A percentile compares a stretch with the other conserved stretches of the same genome.
These are phyloP conservation scores for Notoglanidium macrostoma DNA, from an alignment of 2,797 vertebrate genomes.

Conservation along the genomic window DNA sequence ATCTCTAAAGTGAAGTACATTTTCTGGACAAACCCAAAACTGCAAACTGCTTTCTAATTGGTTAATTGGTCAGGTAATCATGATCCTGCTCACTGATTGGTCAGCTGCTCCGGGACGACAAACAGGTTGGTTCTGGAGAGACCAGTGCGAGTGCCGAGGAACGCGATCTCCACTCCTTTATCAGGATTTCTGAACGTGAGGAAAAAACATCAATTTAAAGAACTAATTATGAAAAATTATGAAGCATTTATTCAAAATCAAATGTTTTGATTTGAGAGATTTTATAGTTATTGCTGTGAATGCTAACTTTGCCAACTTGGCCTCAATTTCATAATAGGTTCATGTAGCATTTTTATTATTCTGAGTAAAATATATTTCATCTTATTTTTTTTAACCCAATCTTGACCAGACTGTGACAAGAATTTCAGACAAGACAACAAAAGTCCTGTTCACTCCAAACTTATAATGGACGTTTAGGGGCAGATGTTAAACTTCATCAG, in stretches of 20 bases:
- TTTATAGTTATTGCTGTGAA: background rate
- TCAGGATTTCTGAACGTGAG: conserved; percentile 86
- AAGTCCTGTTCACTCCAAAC: background rate
- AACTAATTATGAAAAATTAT: background rate
- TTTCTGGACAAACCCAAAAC: background rate
- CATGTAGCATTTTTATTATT: background rate
- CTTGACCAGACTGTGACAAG: background rate
- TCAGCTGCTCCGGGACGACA: conserved; percentile 89
- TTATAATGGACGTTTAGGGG: no score
- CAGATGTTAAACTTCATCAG: background rate
- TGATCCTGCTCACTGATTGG: conserved; percentile 86
- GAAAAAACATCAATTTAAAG: conserved; percentile 5
- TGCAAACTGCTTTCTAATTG: conserved; percentile 9
- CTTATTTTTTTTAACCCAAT: background rate
- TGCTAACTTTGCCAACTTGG: background rate
- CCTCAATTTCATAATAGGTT: background rate
- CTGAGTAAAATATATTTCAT: no score
- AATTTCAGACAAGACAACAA: background rate
- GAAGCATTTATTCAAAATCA: background rate
- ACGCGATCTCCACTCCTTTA: conserved; percentile 96
- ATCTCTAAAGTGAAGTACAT: background rate
- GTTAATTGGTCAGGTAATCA: conserved; percentile 9
- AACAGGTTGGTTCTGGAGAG: conserved; percentile 93
- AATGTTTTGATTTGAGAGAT: background rate
- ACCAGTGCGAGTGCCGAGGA: conserved; percentile 92